phyloP scores from a whole-genome alignment of 2,888 invertebrate species.

The Lochmaea capreae region DNA sequence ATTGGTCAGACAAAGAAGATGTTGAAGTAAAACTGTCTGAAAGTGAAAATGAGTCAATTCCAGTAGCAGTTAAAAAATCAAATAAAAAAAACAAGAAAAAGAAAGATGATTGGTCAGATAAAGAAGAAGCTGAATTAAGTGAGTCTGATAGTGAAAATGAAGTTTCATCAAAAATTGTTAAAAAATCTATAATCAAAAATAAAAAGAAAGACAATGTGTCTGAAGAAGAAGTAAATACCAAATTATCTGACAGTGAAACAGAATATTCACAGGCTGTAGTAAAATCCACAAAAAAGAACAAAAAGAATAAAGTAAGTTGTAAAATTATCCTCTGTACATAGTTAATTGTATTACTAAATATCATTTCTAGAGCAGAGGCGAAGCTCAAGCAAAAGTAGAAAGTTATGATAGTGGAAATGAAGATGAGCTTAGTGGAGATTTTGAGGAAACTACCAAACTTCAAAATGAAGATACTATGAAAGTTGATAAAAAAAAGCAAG shows the following conservation, averaged over 20 bases:
- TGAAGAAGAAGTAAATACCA: background rate
- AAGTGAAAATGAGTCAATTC: constrained; percentile 47
- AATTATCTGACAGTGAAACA: constrained; percentile 6
- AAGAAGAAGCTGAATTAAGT: constrained; percentile 36
- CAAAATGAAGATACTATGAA: constrained; percentile 19
- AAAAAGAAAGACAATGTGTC: constrained; percentile 21
- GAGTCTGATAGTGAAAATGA: constrained; percentile 13
- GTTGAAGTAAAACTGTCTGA: constrained; percentile 60
- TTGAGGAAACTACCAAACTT: constrained; percentile 58
- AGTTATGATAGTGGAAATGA: constrained; percentile 1
- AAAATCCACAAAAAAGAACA: constrained; percentile 11
- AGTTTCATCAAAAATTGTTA: constrained; percentile 15
- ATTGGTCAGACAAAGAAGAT: constrained; percentile 58
- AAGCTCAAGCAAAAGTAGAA: background rate
- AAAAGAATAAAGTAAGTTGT: constrained; percentile 13
- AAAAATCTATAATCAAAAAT: constrained; percentile 25
- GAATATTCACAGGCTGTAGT: background rate
- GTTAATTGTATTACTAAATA: background rate
- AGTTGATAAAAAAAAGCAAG: constrained; percentile 11
- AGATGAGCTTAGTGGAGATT: constrained; percentile 51
- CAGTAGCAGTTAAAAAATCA: constrained; percentile 33
- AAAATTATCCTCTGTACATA: background rate
- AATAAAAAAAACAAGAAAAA: constrained; percentile 62
- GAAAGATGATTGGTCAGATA: constrained; percentile 31
- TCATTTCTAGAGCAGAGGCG: background rate